Conservation (phyloP, 2,888 invertebrate genomes). For the Heteropelma amictum region DNA sequence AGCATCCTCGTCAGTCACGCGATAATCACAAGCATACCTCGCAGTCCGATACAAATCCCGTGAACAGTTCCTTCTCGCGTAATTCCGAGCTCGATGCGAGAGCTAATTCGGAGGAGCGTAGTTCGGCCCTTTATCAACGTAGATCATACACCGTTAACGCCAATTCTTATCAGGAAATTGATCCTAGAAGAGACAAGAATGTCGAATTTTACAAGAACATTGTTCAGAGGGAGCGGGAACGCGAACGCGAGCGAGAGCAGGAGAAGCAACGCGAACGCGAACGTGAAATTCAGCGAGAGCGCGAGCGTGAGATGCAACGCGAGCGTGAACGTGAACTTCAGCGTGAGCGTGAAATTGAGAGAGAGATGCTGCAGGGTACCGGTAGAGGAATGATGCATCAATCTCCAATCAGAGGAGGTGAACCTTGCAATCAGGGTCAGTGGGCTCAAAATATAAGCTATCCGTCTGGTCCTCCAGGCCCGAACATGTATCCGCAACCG, state of each 20-base stretch:
- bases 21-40: constrained; percentile 38
- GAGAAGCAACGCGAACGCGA: constrained; percentile 9
- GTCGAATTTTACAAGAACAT: constrained; percentile 45
- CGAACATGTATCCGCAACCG: constrained; percentile 46
- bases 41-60: constrained; percentile 41
- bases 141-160: constrained; percentile 4
- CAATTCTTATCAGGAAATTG: constrained; percentile 12
- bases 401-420: constrained; percentile 37
- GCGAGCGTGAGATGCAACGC: constrained; percentile 27
- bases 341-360: constrained; percentile 41
- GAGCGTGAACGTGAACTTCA: constrained; percentile 39
- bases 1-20: constrained; percentile 63
- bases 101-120: constrained; percentile 35
- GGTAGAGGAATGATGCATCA: constrained; percentile 43
- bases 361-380: constrained; percentile 34
- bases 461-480: constrained; percentile 21
- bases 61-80: constrained; percentile 53
- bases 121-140: constrained; percentile 30
- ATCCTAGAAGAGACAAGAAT: constrained; percentile 38
- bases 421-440: constrained; percentile 43
- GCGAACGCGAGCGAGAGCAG: constrained; percentile 24
- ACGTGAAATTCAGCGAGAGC: constrained; percentile 23
- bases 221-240: constrained; percentile 23
- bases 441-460: constrained; percentile 52
- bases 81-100: constrained; percentile 43